Conservation (phyloP, 2,888 invertebrate species). For the Strigamia transsilvanica region DNA sequence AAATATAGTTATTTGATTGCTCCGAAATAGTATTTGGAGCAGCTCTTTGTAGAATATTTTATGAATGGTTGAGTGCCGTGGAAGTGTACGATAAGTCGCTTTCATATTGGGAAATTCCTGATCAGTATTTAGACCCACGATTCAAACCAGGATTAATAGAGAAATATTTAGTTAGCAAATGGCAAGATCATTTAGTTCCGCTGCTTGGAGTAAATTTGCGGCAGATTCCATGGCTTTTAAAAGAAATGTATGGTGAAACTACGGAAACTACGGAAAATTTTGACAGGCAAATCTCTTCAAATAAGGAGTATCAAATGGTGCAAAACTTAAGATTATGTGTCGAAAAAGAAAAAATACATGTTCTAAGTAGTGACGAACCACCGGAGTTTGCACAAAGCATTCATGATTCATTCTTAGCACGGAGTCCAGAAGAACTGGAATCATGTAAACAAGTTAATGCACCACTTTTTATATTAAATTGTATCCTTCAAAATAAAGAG, state of each 20-base stretch:
- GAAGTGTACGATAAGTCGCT: not conserved
- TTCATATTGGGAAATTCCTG: not conserved
- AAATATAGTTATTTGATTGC: not conserved
- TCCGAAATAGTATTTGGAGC: conserved; percentile 6
- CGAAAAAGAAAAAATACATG: not conserved
- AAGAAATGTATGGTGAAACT: not conserved
- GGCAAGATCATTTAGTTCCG: not conserved
- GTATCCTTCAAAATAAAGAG: not conserved
- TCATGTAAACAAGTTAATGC: not conserved
- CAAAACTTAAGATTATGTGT: not conserved
- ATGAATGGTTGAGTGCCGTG: not conserved
- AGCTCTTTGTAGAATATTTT: not conserved
- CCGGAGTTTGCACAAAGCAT: not conserved
- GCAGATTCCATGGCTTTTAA: conserved; percentile 14
- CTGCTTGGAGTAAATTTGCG: not conserved
- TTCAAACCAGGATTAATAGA: conserved; percentile 10
- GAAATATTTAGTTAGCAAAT: not conserved
- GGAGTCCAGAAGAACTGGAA: not conserved
- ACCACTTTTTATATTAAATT: not conserved
- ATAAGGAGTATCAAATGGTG: not conserved
- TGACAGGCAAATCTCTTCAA: not conserved
- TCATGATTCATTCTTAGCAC: not conserved
- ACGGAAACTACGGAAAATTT: not conserved
- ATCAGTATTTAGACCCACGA: not conserved
- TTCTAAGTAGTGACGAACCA: not conserved